Base-by-base conservation (phyloP, 2,113 vertebrate species). In the Sphaerodactylus townsendi region DNA sequence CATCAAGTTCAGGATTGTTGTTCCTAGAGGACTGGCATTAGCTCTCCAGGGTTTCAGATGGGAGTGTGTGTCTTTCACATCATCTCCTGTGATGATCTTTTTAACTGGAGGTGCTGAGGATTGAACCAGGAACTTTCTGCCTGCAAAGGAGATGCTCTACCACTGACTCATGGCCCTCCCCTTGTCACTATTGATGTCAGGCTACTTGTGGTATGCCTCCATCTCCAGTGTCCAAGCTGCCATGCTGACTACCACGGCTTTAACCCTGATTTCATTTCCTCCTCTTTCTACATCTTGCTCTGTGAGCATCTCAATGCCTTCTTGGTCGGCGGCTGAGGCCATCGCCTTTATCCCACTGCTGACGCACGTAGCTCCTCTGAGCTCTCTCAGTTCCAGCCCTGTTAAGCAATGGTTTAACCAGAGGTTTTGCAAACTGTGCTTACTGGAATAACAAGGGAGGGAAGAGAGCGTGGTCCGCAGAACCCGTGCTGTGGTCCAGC, bases 401-500 rank as follows among this genome's bases (percentile, higher is more conserved):
- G 80, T 17, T 39, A 75, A 15, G 66, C 76, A 30, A 39, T 33
- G 35, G 50, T 15, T 35, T 84, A 83, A 44, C 35, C 84, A 33
- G 77, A 70, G 85, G 68, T 84, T 82, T 86, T 89, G 85, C 37
- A 89, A 81, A 85, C 82, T 50, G 15, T 23, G 21, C 82, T 5
- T 73, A 25, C 62, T 69, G 85, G 76, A 82, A 85, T 88, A 85
- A 82, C 66, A 76, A 87, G n/a, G n/a, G 53, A 70, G 74, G 50
- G 15, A 71, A 19, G 48, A 19, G 69, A 71, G 33, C 35, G 48
- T 39, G 53, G 79, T 77, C 79, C 35, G 50, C 39, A 48, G 62
- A 74, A 88, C 90, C 73, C 17, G 0, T 82, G 89, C 53, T 68
- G 83, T 86, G 88, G 37, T 78, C n/a, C 82, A 77, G 59, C 86